Base-by-base conservation (phyloP, 1,140 invertebrate species). In the Planococcus citri region DNA sequence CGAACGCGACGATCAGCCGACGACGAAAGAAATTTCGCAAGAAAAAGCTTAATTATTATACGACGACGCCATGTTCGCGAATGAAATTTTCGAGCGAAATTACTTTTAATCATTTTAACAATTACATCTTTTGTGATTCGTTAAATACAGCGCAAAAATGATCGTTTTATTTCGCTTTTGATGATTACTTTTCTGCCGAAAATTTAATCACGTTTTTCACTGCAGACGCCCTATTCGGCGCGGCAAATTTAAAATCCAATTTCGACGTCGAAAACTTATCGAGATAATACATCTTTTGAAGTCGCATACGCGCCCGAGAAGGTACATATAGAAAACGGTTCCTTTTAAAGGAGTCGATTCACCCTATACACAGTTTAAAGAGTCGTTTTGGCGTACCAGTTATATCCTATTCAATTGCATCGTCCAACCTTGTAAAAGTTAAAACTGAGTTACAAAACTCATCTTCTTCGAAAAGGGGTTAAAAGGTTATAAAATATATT, bases 401-500 rank as follows among this genome's bases (percentile, higher is more conserved):
- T 64, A 25, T 25, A 25, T 64, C 24, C 60, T 64, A 64, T 64
- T 64, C 60, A 64, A 64, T 27, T 64, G 60, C 60, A 64, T 64
- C 60, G 20, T 64, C 60, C 20, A 64, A 64, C 60, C 20, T 25
- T 64, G 25, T 64, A 25, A 64, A 64, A 64, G 60, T 64, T 64
- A 64, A 64, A 64, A 64, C 60, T 64, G 24, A 64, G 60, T 64
- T 64, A 64, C 60, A 64, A 64, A 64, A 64, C 60, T 64, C 60
- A 64, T 64, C 60, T 64, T 20, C 60, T 64, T 64, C 60, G 60
- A 64, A 64, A 64, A 64, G 60, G 60, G 60, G 60, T 64, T 64
- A 64, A 64, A 64, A 64, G 60, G 60, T 64, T 64, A 64, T 64
- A 64, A 64, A 64, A 64, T 64, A 25, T 64, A 64, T 64, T 64